Evolutionary conservation across 2,888 invertebrate genomes (phyloP).

Genomic region (Lasioglossum oenotherae): DNA sequence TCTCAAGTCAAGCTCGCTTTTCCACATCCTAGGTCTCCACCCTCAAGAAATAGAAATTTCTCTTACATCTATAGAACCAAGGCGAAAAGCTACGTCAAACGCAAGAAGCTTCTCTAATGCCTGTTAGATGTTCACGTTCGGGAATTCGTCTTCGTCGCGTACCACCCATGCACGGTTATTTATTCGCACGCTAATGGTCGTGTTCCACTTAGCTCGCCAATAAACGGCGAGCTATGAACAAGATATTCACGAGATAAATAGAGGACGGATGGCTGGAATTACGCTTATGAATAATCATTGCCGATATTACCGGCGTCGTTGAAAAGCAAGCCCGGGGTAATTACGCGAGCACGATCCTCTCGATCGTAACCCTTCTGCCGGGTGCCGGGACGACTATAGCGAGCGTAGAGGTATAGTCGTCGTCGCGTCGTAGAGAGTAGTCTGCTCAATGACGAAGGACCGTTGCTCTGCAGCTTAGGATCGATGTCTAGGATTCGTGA

Average conservation of each 20-base stretch:
- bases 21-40: too few species aligned
- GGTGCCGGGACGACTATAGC: neutral
- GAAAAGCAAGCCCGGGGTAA: constrained; percentile 49
- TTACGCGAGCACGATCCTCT: constrained; percentile 18
- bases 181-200: neutral
- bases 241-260: constrained; percentile 23
- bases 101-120: neutral
- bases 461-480: neutral
- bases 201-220: neutral
- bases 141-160: neutral
- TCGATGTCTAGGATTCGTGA: constrained; percentile 29
- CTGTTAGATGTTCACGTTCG: neutral
- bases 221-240: neutral
- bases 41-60: neutral
- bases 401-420: neutral
- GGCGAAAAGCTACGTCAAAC: neutral
- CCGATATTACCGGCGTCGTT: constrained; percentile 32
- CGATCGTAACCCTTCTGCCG: constrained; percentile 21
- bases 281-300: constrained; percentile 46
- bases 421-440: neutral
- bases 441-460: neutral
- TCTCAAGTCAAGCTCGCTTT: too few species aligned
- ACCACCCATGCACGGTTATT: neutral
- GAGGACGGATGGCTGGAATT: constrained; percentile 42
- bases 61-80: neutral